Percentiles rank a stretch among this genome's conserved stretches.
Conservation (phyloP, 2,888 invertebrate species). For the Perithous albicinctus region DNA sequence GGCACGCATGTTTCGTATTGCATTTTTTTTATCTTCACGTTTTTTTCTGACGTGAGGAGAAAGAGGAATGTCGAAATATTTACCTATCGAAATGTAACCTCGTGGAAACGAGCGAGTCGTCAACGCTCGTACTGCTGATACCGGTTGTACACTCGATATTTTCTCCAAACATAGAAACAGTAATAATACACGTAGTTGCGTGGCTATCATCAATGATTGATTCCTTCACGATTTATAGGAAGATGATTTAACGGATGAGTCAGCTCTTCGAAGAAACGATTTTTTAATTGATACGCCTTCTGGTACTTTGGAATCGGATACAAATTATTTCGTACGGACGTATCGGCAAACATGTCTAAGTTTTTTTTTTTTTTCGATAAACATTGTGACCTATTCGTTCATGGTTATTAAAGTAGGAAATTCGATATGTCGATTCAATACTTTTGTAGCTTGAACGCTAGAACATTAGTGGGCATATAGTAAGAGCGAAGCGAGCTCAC, state of each 20-base stretch:
- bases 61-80: no score
- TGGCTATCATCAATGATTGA: conserved; percentile 20
- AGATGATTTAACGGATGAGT: conserved; percentile 20
- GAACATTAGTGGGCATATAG: no score
- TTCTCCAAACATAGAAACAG: conserved; percentile 26
- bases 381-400: conserved; percentile 6
- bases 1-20: not conserved
- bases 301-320: not conserved
- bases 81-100: conserved; percentile 21
- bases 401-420: conserved; percentile 10
- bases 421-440: conserved; percentile 31
- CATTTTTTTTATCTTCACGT: not conserved
- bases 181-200: conserved; percentile 20
- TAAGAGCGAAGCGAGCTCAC: not conserved
- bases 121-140: not conserved
- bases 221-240: conserved; percentile 29
- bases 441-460: not conserved
- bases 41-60: no score
- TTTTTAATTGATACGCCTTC: not conserved
- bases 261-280: not conserved
- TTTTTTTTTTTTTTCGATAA: conserved; percentile 2
- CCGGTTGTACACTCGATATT: conserved; percentile 13
- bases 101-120: conserved; percentile 21
- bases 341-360: not conserved
- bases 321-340: not conserved